Percentiles rank a stretch among this genome's conserved stretches.
Conservation (phyloP, 1,140 invertebrate genomes). For the Nasonia giraulti region DNA sequence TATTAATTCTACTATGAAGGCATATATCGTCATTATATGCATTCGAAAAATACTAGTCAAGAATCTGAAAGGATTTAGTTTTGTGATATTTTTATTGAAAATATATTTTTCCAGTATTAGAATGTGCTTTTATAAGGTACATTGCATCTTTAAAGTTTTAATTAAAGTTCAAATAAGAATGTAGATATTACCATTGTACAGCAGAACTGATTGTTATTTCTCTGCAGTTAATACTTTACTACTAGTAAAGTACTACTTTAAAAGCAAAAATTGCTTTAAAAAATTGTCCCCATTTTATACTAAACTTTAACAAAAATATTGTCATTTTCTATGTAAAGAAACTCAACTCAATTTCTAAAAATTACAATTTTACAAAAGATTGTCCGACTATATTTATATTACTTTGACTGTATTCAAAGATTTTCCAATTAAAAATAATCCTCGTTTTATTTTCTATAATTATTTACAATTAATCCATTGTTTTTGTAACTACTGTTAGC, state of each 20-base stretch:
- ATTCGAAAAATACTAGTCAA: neutral
- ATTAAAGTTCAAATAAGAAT: neutral
- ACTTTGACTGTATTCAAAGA: slow-evolving; percentile 42
- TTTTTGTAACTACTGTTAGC: slow-evolving; percentile 32
- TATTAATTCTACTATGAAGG: slow-evolving; percentile 8
- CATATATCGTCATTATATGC: slow-evolving; percentile 17
- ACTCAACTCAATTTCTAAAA: slow-evolving; percentile 20
- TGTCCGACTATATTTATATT: slow-evolving; percentile 14
- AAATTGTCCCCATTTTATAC: slow-evolving; percentile 23
- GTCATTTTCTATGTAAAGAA: slow-evolving; percentile 38
- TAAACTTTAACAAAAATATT: slow-evolving; percentile 3
- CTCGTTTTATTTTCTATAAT: slow-evolving; percentile 34
- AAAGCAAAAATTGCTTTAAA: neutral
- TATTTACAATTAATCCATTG: slow-evolving; percentile 38
- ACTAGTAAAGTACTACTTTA: neutral
- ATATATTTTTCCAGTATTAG: neutral
- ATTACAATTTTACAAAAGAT: slow-evolving; percentile 33
- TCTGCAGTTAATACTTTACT: neutral
- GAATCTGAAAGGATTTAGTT: neutral
- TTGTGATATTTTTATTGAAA: neutral
- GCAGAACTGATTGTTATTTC: slow-evolving; percentile 14
- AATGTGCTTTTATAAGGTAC: slow-evolving; percentile 9
- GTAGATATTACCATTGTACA: neutral
- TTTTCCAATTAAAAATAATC: slow-evolving; percentile 40
- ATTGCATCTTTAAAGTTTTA: slow-evolving; percentile 11